Percentiles rank a stretch among this genome's conserved stretches.
phyloP scores from a whole-genome alignment of 2,888 invertebrate species.

The Neuroscelio doddi region DNA sequence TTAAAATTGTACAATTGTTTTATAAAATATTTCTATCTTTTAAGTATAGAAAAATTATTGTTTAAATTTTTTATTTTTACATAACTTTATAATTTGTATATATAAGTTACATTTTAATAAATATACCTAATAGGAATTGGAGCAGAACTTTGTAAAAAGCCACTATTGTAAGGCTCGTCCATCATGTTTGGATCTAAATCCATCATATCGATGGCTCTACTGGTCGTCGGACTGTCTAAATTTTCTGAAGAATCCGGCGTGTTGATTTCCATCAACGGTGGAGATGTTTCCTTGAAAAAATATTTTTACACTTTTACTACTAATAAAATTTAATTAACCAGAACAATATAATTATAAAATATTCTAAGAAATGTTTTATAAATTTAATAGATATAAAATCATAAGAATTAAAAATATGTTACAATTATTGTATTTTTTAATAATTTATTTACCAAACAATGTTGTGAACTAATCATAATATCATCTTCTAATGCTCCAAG shows the following conservation, averaged over 20 bases:
- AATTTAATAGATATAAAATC: too few relatives aligned
- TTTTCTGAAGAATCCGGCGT: constrained; percentile 56
- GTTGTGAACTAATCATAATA: constrained; percentile 50
- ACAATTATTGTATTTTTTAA: too few relatives aligned
- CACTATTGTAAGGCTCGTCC: constrained; percentile 70
- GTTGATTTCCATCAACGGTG: constrained; percentile 61
- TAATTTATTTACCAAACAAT: constrained; percentile 51
- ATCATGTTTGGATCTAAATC: constrained; percentile 69
- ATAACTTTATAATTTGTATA: too few relatives aligned
- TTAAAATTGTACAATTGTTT: neutral
- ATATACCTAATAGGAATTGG: constrained; percentile 67
- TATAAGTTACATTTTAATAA: neutral
- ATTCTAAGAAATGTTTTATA: too few relatives aligned
- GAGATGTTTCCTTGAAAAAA: constrained; percentile 56
- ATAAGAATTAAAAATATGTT: too few relatives aligned
- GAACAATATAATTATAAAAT: too few relatives aligned
- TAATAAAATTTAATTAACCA: too few relatives aligned
- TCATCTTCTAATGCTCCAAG: constrained; percentile 65
- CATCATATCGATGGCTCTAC: constrained; percentile 70
- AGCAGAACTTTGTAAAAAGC: constrained; percentile 68
- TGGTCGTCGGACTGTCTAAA: constrained; percentile 66
- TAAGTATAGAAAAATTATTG: too few relatives aligned
- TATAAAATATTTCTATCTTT: neutral
- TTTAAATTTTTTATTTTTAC: too few relatives aligned
- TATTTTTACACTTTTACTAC: neutral